phyloP scores from a whole-genome alignment of 2,113 vertebrate species.

The Polyodon spathula region DNA sequence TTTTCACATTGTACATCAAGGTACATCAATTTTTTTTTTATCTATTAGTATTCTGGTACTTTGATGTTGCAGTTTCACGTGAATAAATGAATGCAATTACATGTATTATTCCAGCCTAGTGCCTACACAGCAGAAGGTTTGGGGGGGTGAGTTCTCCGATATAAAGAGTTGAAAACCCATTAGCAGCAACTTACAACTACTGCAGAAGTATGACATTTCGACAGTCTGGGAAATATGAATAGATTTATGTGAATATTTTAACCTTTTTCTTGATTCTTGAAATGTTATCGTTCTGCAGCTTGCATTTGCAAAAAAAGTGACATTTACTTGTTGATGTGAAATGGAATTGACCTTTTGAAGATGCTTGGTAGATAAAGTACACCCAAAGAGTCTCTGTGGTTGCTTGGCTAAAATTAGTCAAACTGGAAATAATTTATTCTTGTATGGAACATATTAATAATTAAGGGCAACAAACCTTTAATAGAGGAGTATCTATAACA shows the following conservation, averaged over 20 bases:
- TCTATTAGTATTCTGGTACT: conserved; percentile 11
- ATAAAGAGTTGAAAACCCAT: neutral
- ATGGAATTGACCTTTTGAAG: conserved; percentile 29
- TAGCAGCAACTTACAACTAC: neutral
- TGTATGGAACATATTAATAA: conserved; percentile 7
- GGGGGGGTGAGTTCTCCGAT: neutral
- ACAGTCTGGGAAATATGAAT: conserved; percentile 4
- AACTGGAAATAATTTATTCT: neutral
- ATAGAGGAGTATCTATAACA: neutral
- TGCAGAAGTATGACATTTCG: neutral
- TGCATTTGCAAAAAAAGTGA: conserved; percentile 30
- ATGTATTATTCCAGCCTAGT: conserved; percentile 9
- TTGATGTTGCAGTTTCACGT: conserved; percentile 14
- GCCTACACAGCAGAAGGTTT: conserved; percentile 5
- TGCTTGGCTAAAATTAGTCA: conserved; percentile 10
- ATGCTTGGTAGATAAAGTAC: conserved; percentile 24
- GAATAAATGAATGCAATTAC: conserved; percentile 16
- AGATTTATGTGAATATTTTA: conserved; percentile 30
- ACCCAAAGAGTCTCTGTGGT: conserved; percentile 15
- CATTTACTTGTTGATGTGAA: conserved; percentile 34
- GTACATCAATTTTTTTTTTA: conserved; percentile 6
- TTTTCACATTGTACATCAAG: conserved; percentile 13
- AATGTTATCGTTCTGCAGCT: conserved; percentile 33
- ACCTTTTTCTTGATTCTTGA: conserved; percentile 35
- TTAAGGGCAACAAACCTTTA: conserved; percentile 1